These are phyloP conservation scores for Chloroceryle aenea DNA, from an alignment of 2,113 vertebrate genomes.

Conservation along the genomic window DNA sequence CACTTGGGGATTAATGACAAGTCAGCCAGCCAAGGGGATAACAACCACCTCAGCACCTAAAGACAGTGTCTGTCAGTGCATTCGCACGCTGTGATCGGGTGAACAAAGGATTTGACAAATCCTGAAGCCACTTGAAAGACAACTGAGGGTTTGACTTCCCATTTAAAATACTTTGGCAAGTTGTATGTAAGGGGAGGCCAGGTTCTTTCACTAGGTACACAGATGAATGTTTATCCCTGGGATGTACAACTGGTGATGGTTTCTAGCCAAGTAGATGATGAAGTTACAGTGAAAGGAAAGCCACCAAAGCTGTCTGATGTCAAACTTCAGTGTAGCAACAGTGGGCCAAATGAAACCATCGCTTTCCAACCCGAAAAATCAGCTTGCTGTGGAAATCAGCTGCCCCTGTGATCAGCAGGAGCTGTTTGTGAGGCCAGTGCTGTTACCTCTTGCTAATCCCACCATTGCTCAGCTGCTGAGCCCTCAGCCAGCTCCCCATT, in stretches of 20 bases:
- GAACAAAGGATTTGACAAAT: constrained; percentile 1
- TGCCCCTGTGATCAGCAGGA: neutral
- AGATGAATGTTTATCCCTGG: constrained; percentile 34
- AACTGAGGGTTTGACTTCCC: constrained; percentile 30
- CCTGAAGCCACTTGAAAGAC: neutral
- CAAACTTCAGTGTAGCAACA: too few relatives aligned
- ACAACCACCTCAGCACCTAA: neutral
- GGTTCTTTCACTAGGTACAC: constrained; percentile 42
- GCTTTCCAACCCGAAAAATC: neutral
- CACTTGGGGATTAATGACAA: neutral
- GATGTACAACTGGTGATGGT: neutral
- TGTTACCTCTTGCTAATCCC: neutral
- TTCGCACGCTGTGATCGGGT: neutral
- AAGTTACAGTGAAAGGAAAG: neutral
- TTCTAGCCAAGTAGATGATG: neutral
- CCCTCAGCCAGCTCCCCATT: neutral
- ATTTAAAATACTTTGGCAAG: constrained; percentile 21
- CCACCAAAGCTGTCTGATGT: neutral
- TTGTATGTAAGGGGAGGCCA: constrained; percentile 35
- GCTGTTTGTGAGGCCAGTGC: neutral
- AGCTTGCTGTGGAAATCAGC: neutral
- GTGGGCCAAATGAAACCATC: neutral
- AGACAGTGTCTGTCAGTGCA: neutral
- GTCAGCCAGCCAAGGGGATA: constrained; percentile 1
- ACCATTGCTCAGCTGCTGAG: constrained; percentile 35